phyloP scores from a whole-genome alignment of 2,888 invertebrate species.

The Taphrorychus bicolor region DNA sequence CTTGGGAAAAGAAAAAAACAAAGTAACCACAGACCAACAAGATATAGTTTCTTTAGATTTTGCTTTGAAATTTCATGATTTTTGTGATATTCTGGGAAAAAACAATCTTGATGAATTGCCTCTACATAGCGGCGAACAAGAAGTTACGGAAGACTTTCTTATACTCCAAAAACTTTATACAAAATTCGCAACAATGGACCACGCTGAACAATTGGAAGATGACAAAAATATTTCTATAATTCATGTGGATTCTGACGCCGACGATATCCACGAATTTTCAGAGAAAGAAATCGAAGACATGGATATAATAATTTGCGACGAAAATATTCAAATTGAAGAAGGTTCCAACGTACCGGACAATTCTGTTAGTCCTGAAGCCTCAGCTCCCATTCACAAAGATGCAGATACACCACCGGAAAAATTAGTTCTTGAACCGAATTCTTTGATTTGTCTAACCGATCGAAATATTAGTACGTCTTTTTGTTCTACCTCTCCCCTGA shows the following conservation, averaged over 20 bases:
- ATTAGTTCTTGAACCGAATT: too few species aligned
- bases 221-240: background rate
- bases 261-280: background rate
- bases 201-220: background rate
- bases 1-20: slow-evolving; percentile 6
- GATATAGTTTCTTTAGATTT: background rate
- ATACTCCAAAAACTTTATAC: background rate
- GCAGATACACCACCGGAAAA: too few species aligned
- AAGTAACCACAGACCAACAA: background rate
- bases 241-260: background rate
- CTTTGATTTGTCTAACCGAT: too few species aligned
- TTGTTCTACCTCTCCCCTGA: too few species aligned
- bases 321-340: background rate
- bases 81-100: background rate
- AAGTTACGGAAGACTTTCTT: background rate
- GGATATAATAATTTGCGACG: background rate
- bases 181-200: background rate
- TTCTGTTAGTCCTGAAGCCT: too few species aligned
- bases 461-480: too few species aligned
- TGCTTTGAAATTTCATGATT: background rate
- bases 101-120: background rate
- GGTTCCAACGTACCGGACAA: too few species aligned
- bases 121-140: background rate
- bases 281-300: background rate
- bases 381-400: too few species aligned